Evolutionary conservation across 2,113 vertebrate genomes (phyloP).

Genomic region (Ovis aries): ARS-UI_Ramb_v3.0 NC_056055.1:138037001-138037500

Average conservation of each 20-base stretch:
- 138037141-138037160: not conserved
- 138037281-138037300: not conserved
- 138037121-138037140: not conserved
- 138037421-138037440: not conserved
- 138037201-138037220: not conserved
- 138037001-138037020: not conserved
- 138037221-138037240: not conserved
- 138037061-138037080: conserved; percentile 16
- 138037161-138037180: not conserved
- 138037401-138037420: conserved; percentile 1
- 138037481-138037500: not conserved
- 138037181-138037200: not conserved
- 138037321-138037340: conserved; percentile 17
- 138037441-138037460: not conserved
- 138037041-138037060: not conserved
- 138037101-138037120: not conserved
- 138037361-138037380: not conserved
- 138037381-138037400: not conserved
- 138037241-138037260: not conserved
- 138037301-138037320: not conserved
- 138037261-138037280: not conserved
- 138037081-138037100: not conserved
- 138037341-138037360: not conserved
- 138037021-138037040: not conserved
- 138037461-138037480: not conserved